A percentile compares a stretch with the other conserved stretches of the same genome.
These are phyloP conservation scores for Drosophila repletoides DNA, from an alignment of 1,140 invertebrate species.

Conservation along the genomic window DNA sequence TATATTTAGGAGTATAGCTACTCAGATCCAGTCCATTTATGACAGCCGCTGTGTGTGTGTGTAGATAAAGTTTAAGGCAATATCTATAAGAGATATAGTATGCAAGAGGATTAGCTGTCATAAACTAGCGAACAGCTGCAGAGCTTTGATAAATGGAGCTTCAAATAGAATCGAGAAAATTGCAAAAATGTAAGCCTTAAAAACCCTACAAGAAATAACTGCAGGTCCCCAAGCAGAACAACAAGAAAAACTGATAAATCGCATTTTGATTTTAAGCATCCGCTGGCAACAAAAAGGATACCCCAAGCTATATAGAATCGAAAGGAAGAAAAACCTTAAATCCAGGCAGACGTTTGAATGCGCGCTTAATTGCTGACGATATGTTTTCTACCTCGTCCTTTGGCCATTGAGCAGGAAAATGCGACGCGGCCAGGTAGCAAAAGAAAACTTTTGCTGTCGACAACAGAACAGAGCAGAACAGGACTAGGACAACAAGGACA, in stretches of 20 bases:
- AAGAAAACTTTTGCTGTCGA: constrained; percentile 58
- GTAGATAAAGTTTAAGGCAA: constrained; percentile 24
- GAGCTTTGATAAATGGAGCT: constrained; percentile 60
- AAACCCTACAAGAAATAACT: not conserved
- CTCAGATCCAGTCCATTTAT: constrained; percentile 36
- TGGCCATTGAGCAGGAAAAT: constrained; percentile 59
- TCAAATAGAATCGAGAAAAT: constrained; percentile 35
- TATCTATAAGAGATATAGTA: constrained; percentile 63
- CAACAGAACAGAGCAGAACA: too few species aligned
- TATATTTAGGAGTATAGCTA: too few species aligned
- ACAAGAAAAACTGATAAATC: constrained; percentile 54
- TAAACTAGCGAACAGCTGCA: constrained; percentile 68
- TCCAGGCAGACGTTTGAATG: constrained; percentile 69
- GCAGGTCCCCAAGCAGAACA: not conserved
- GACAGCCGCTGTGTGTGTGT: constrained; percentile 10
- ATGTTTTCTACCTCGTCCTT: constrained; percentile 43
- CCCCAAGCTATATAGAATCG: not conserved
- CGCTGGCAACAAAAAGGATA: not conserved
- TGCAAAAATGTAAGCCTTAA: constrained; percentile 19
- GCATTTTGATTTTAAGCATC: constrained; percentile 43
- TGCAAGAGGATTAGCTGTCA: constrained; percentile 52
- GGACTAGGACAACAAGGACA: constrained; percentile 44
- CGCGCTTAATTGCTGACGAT: constrained; percentile 73
- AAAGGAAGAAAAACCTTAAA: constrained; percentile 18
- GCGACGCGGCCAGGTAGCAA: constrained; percentile 49